Percentiles rank a stretch among this genome's conserved stretches.
Conservation (phyloP, 2,113 vertebrate species). For the Psammodynastes pulverulentus region DNA sequence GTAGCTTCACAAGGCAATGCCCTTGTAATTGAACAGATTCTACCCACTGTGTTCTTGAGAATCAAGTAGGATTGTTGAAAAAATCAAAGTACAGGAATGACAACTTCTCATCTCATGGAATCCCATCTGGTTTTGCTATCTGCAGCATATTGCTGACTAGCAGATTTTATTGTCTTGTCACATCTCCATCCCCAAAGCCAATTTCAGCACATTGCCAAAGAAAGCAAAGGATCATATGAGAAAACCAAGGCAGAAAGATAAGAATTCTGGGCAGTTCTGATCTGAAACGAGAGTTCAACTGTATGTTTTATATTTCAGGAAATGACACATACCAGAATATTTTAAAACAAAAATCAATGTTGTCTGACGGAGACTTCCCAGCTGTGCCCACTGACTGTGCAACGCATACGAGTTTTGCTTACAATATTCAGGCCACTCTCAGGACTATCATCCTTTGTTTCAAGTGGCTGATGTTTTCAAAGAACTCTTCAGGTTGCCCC, state of each 20-base stretch:
- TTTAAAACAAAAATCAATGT: accelerated
- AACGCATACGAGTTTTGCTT: neutral
- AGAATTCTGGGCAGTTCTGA: neutral
- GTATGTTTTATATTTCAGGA: neutral
- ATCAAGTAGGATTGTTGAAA: neutral
- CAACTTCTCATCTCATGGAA: neutral
- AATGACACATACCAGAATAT: neutral
- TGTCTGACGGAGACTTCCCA: neutral
- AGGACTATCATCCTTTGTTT: neutral
- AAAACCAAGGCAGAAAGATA: neutral
- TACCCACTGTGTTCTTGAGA: neutral
- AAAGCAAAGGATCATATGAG: neutral
- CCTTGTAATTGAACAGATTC: neutral
- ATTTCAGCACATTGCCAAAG: accelerated
- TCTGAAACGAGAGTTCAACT: neutral
- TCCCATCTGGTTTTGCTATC: neutral
- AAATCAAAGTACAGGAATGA: neutral
- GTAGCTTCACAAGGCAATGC: neutral
- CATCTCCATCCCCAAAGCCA: neutral
- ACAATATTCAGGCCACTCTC: neutral
- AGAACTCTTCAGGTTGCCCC: constrained; percentile 23
- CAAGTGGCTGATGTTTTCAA: accelerated
- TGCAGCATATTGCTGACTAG: accelerated
- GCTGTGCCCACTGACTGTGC: neutral
- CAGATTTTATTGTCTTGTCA: neutral